Evolutionary conservation across 2,888 invertebrate genomes (phyloP), one percentile per base, ranked within the genome.

Genomic region (Lasius fuliginosus): DNA sequence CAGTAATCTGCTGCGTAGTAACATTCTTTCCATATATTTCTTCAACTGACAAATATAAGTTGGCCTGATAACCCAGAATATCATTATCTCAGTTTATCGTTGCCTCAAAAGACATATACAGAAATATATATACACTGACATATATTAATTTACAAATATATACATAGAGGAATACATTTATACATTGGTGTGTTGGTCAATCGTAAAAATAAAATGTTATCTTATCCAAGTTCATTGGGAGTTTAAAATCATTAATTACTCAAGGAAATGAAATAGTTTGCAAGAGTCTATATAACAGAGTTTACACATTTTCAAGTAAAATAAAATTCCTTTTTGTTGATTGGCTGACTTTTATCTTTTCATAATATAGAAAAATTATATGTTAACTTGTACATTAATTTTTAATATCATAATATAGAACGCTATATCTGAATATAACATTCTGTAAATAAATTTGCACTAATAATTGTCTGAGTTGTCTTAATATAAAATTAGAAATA

Each of bases 51-150:
- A 60, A 67, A 56, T 69, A 85, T 18, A 77, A 71, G 46, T 69
- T 68, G 76, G 23, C 62, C 64, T 30, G 86, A 86, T 86, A 86
- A 86, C 85, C 85, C 85, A 60, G 64, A 84, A 74, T 76, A 27
- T 85, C 62, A 67, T 36, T 75, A 85, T 84, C 85, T 46, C 67
- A 40, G 40, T 69, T 86, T 84, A 86, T 86, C 85, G 46, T 67
- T 40, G 42, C 40, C 40, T 60, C 9, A 30, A 27, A 42, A 60
- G 15, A 49, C 30, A 40, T 15, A 6, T 23, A 18, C 1, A 76
- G 8, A 83, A 64, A 67, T 9, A 23, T 27, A 76, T 30, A n/a
- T 42, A 74, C 60, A 40, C 18, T 23, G 23, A 46, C 40, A 75
- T 23, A 11, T 15, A 67, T 53, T 23, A 33, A 64, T 40, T 11